These are phyloP conservation scores for Phylloscopus whistleri DNA, from an alignment of 2,113 vertebrate species.

Conservation along the genomic window DNA sequence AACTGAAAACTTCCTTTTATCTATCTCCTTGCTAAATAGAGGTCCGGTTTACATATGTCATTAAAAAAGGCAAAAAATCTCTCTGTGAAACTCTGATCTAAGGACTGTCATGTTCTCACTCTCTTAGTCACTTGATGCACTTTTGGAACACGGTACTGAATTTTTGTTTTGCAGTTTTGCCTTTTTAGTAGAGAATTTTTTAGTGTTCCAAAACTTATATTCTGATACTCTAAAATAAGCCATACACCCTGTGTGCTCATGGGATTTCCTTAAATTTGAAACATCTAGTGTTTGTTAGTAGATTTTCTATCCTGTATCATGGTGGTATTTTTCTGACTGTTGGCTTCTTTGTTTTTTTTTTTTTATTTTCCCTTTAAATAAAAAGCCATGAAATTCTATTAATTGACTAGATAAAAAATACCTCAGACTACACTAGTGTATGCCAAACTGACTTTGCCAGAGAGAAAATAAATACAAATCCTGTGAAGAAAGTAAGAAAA, in stretches of 20 bases:
- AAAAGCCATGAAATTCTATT: neutral
- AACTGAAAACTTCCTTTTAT: neutral
- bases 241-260: neutral
- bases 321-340: neutral
- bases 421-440: neutral
- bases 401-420: neutral
- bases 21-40: neutral
- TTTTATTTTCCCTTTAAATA: neutral
- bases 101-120: neutral
- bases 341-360: neutral
- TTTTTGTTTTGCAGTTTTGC: neutral
- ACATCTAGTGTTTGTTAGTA: neutral
- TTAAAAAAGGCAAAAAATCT: neutral
- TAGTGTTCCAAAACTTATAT: neutral
- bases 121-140: neutral
- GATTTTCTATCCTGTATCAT: neutral
- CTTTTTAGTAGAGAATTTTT: neutral
- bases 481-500: neutral
- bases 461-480: neutral
- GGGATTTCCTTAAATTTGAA: neutral
- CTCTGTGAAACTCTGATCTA: neutral
- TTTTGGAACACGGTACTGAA: neutral
- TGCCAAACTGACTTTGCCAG: neutral
- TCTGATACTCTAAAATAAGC: neutral
- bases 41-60: neutral